phyloP scores from a whole-genome alignment of 2,113 vertebrate species.

The Zapornia atra region DNA sequence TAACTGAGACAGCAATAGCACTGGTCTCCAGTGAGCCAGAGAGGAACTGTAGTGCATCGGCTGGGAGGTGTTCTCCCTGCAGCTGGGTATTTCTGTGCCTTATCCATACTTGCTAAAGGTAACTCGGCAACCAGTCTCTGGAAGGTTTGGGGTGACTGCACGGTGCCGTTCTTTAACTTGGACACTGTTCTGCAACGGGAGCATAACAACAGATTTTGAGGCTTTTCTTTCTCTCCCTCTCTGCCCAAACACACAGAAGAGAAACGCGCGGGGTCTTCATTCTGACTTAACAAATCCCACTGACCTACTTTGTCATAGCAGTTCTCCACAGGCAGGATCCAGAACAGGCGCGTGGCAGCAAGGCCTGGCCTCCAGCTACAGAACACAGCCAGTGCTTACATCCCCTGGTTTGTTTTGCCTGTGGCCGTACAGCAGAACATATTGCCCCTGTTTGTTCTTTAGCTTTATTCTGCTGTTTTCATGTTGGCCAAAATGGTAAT shows the following conservation, averaged over 20 bases:
- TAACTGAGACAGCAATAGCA: not conserved
- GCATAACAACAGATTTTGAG: not conserved
- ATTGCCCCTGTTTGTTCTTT: not conserved
- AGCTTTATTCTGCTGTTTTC: not conserved
- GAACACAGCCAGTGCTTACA: not conserved
- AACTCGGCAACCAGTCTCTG: not conserved
- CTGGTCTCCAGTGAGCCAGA: not conserved
- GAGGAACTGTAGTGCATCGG: not conserved
- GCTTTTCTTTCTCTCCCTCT: not conserved
- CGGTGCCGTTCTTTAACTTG: not conserved
- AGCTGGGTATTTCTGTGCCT: slow-evolving; percentile 29
- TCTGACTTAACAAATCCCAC: not conserved
- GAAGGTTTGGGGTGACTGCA: not conserved
- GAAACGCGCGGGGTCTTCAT: not conserved
- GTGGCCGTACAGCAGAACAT: not conserved
- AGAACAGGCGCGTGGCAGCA: not conserved
- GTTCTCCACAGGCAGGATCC: not conserved
- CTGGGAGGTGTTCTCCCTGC: not conserved
- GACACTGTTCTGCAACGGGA: not conserved
- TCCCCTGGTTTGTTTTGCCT: not conserved
- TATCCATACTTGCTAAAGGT: slow-evolving; percentile 21
- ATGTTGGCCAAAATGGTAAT: not conserved
- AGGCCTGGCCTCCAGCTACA: not conserved
- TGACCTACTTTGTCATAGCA: not conserved
- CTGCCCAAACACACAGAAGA: not conserved